Evolutionary conservation across 2,113 vertebrate species (phyloP), one percentile per base, ranked within the genome.

Genomic region (Cebidichthys violaceus): DNA sequence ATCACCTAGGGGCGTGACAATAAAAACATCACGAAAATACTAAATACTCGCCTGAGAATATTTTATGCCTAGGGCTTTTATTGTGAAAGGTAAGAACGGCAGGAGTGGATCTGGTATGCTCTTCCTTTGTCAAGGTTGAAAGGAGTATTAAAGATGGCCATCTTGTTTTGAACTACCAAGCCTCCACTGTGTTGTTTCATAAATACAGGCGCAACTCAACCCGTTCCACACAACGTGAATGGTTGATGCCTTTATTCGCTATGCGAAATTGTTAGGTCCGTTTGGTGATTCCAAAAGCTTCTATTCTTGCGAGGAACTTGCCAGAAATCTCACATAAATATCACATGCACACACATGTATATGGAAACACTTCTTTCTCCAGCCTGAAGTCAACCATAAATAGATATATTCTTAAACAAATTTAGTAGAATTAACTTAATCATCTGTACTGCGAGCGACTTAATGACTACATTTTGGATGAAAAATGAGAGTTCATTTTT

Each of bases 401-500:
- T 76, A 74, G 27, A 86, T 71, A 10, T 83, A 66, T 87, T 92
- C 73, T 47, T 43, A 72, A 89, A 85, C 43, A 82, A 82, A 54
- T 77, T 85, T 87, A 73, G 77, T 67, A 29, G 80, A 70, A 88
- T 86, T 86, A 76, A 47, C 64, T 27, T 91, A 90, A 93, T 86
- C 77, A 86, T 62, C 62, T 81, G 85, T 66, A 69, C 82, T 76
- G 29, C 50, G 9, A 17, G 47, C 17, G 6, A 50, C 72, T 55
- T 90, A 87, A 92, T 88, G 59, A 77, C 52, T 86, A 64, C 20
- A 72, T 75, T 84, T 72, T 68, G 71, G 72, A 86, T 79, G 54
- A 70, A 47, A 50, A 79, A 79, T 68, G 78, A 81, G 75, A 50
- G 77, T 79, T 87, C 41, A 43, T 75, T 77, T 86, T 79, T 81